A percentile compares a stretch with the other conserved stretches of the same genome.
Evolutionary conservation across 1,140 invertebrate species (phyloP).

Genomic region (Apis laboriosa): DNA sequence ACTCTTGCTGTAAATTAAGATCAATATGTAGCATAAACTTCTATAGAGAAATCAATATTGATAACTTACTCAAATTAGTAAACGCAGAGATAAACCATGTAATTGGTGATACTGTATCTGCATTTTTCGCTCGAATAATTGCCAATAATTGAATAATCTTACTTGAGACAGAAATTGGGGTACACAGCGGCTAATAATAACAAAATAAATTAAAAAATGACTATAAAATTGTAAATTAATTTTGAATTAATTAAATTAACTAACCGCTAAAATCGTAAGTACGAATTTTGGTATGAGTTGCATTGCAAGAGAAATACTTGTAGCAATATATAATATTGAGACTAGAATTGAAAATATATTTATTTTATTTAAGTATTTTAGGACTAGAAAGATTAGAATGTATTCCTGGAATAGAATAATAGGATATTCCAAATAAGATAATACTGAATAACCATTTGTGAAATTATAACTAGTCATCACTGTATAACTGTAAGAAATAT

Average conservation of each 20-base stretch:
- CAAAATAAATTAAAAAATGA: neutral
- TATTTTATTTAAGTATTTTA: conserved; percentile 83
- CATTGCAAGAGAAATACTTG: conserved; percentile 79
- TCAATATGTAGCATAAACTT: conserved; percentile 17
- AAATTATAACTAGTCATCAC: conserved; percentile 87
- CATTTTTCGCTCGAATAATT: conserved; percentile 83
- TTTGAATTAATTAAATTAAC: conserved; percentile 68
- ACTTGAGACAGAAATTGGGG: conserved; percentile 86
- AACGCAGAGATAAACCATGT: conserved; percentile 87
- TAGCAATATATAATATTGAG: conserved; percentile 79
- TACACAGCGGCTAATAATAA: conserved; percentile 84
- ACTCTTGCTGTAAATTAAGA: conserved; percentile 76
- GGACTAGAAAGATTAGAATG: conserved; percentile 84
- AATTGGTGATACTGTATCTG: conserved; percentile 84
- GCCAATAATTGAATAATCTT: conserved; percentile 86
- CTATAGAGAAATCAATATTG: neutral
- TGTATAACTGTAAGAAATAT: conserved; percentile 84
- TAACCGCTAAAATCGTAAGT: conserved; percentile 84
- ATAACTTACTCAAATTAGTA: conserved; percentile 85
- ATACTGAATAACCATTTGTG: conserved; percentile 84
- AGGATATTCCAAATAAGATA: conserved; percentile 88
- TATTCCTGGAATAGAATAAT: conserved; percentile 86
- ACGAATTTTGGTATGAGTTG: conserved; percentile 82
- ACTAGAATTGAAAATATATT: conserved; percentile 74
- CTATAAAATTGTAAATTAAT: neutral